Conservation (phyloP, 2,797 vertebrate species). For the Sylvia borin region DNA sequence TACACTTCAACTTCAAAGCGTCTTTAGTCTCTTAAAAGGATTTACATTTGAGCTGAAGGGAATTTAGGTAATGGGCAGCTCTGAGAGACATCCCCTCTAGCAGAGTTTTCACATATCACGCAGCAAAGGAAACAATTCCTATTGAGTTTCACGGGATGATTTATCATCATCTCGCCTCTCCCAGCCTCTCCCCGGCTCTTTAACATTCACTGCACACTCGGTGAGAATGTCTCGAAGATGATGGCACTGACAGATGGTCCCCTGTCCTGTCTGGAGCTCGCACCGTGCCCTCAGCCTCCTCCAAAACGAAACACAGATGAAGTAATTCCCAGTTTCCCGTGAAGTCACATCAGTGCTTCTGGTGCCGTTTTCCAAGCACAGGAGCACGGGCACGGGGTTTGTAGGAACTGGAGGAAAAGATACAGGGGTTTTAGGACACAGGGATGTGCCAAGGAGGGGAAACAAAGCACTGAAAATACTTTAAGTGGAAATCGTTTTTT, state of each 20-base stretch:
- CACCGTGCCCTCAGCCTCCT: background rate
- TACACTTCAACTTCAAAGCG: constrained; percentile 44
- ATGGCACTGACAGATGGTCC: background rate
- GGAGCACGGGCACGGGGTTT: background rate
- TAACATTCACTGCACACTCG: background rate
- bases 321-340: background rate
- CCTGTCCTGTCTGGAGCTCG: background rate
- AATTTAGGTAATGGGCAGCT: constrained; percentile 66
- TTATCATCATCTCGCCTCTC: constrained; percentile 39
- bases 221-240: background rate
- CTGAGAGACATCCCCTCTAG: constrained; percentile 60
- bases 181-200: constrained; percentile 20
- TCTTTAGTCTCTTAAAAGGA: constrained; percentile 62
- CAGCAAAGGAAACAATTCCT: constrained; percentile 34
- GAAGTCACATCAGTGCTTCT: background rate
- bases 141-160: constrained; percentile 47
- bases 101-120: constrained; percentile 34
- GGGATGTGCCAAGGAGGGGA: background rate
- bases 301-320: background rate
- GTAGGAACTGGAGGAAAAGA: background rate
- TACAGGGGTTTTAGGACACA: background rate
- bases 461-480: background rate
- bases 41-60: constrained; percentile 68
- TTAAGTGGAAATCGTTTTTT: background rate
- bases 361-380: background rate